Conservation (phyloP, 53 echinoderm and acorn worm genomes). For the Zoroaster sp. region DNA sequence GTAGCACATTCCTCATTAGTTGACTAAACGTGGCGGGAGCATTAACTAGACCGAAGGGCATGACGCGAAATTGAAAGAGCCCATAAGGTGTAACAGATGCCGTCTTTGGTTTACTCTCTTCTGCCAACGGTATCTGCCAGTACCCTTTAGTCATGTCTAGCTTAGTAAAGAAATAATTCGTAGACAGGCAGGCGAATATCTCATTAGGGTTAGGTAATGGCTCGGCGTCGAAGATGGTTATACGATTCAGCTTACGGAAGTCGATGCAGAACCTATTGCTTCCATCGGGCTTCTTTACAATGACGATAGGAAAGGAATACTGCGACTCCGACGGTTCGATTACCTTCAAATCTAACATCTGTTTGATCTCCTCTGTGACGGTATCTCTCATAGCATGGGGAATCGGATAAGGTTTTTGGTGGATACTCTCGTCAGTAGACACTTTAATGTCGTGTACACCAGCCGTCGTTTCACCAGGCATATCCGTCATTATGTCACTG, state of each 20-base stretch:
- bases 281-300: constrained; percentile 29
- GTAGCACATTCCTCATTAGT: constrained; percentile 36
- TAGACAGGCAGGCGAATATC: too few relatives aligned
- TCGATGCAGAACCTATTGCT: constrained; percentile 26
- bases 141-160: not conserved
- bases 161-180: too few relatives aligned
- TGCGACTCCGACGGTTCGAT: constrained; percentile 24
- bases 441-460: not conserved
- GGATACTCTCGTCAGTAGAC: not conserved
- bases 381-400: constrained; percentile 45
- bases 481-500: constrained; percentile 13
- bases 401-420: constrained; percentile 19
- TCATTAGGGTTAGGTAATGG: too few relatives aligned
- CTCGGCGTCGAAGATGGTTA: too few relatives aligned
- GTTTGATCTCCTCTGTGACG: not conserved
- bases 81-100: not conserved
- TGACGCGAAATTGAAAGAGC: not conserved
- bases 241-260: too few relatives aligned
- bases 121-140: not conserved
- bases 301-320: constrained; percentile 31
- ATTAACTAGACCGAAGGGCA: not conserved
- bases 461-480: constrained; percentile 13
- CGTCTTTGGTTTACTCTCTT: too few relatives aligned
- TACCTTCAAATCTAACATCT: constrained; percentile 3
- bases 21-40: constrained; percentile 42